These are phyloP conservation scores for Lasioglossum figueresi DNA, from an alignment of 2,888 invertebrate species.

Conservation along the genomic window DNA sequence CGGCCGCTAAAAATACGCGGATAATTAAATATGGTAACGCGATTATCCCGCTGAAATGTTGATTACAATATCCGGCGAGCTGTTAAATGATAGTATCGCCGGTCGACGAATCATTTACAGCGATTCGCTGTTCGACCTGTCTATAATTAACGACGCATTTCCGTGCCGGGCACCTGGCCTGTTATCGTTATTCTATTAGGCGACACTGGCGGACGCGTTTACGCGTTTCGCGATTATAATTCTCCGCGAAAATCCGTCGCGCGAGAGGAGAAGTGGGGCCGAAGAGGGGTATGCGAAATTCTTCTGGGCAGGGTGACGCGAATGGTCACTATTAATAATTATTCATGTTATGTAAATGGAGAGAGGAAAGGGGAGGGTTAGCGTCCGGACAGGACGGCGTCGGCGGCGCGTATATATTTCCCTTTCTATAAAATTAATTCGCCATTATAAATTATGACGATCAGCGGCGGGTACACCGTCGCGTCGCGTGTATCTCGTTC, in stretches of 20 bases:
- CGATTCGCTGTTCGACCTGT: constrained; percentile 39
- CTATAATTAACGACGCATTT: constrained; percentile 32
- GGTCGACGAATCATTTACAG: constrained; percentile 45
- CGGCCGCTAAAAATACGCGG: neutral
- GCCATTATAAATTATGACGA: constrained; percentile 50
- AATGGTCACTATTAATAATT: constrained; percentile 46
- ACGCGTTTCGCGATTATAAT: constrained; percentile 11
- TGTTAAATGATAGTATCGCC: constrained; percentile 55
- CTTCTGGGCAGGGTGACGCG: neutral
- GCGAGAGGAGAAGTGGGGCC: neutral
- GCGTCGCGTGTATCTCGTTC: constrained; percentile 31
- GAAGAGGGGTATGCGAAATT: neutral
- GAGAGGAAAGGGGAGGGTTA: neutral
- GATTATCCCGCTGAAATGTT: constrained; percentile 53
- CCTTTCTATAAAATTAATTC: constrained; percentile 54
- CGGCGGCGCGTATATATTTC: neutral
- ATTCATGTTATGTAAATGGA: constrained; percentile 48
- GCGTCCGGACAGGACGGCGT: neutral
- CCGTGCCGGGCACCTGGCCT: constrained; percentile 16
- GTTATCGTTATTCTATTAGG: constrained; percentile 53
- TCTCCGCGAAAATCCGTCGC: neutral
- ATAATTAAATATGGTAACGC: constrained; percentile 22
- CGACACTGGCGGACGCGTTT: constrained; percentile 25
- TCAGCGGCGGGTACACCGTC: constrained; percentile 15
- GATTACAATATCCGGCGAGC: constrained; percentile 53